Percentiles rank a stretch among this genome's conserved stretches.
phyloP scores from a whole-genome alignment of 92 coral and sea anemone species.

The Zoanthus gigantus region DNA sequence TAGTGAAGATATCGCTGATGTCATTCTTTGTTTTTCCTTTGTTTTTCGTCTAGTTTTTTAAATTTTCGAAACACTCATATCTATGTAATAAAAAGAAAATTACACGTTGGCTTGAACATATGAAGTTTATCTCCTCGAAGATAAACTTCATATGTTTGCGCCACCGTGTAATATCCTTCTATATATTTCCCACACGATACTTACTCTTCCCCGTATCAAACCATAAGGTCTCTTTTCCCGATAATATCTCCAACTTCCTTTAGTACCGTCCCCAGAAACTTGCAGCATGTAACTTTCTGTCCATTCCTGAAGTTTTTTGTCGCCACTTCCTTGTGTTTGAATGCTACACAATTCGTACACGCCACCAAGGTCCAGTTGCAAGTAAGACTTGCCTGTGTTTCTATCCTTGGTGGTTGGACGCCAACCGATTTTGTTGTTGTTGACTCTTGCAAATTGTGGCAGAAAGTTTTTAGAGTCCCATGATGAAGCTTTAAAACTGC shows the following conservation, averaged over 20 bases:
- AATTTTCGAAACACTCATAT: too few species aligned
- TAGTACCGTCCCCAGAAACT: neutral
- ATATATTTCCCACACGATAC: neutral
- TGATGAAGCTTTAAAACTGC: neutral
- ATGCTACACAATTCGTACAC: neutral
- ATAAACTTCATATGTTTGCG: too few species aligned
- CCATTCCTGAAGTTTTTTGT: neutral
- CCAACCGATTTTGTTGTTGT: neutral
- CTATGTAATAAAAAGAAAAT: too few species aligned
- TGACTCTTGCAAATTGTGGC: conserved; percentile 4
- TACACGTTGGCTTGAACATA: too few species aligned
- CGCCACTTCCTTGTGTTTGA: conserved; percentile 10
- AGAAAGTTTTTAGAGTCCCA: neutral
- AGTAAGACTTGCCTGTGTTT: conserved; percentile 12
- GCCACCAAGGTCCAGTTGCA: conserved; percentile 8
- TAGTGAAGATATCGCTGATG: too few species aligned
- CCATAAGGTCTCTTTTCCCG: conserved; percentile 21
- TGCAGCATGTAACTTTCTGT: neutral
- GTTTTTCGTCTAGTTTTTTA: too few species aligned
- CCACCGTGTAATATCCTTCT: too few species aligned
- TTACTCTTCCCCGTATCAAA: neutral
- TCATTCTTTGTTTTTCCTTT: too few species aligned
- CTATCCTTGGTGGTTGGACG: neutral
- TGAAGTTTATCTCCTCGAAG: too few species aligned
- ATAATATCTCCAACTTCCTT: neutral